These are phyloP conservation scores for Arion vulgaris DNA, from an alignment of 1,140 invertebrate species.

Conservation along the genomic window DNA sequence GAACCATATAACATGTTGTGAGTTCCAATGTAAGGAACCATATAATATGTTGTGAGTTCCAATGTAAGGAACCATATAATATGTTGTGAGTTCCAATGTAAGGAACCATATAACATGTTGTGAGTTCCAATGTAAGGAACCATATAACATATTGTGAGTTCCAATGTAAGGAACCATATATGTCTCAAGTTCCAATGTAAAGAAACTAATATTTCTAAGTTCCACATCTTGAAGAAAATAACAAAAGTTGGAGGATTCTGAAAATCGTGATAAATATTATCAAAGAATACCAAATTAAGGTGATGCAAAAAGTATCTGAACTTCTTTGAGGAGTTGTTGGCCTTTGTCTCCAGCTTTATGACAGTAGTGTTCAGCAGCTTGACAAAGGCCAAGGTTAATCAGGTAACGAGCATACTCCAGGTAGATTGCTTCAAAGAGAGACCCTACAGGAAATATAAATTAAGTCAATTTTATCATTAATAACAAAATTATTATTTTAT, in stretches of 20 bases:
- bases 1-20: no score
- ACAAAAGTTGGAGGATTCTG: not conserved
- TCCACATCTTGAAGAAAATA: not conserved
- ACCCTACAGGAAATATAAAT: constrained; percentile 44
- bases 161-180: no score
- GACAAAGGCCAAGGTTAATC: constrained; percentile 62
- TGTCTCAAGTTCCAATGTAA: no score
- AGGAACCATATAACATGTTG: no score
- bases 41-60: no score
- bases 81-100: no score
- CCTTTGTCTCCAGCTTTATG: constrained; percentile 68
- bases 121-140: no score
- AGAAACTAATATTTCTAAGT: not conserved
- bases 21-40: no score
- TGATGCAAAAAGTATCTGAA: constrained; percentile 66
- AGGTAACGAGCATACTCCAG: constrained; percentile 71
- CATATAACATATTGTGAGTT: no score
- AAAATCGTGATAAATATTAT: not conserved
- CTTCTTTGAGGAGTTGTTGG: constrained; percentile 68
- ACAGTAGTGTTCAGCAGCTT: constrained; percentile 68
- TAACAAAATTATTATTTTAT: no score
- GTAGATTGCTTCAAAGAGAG: constrained; percentile 69
- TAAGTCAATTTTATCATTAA: not conserved
- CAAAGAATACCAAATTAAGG: not conserved
- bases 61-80: no score